Evolutionary conservation across 1,140 invertebrate genomes (phyloP), one percentile per base, ranked within the genome.

Genomic region (Plectus sambesii): DNA sequence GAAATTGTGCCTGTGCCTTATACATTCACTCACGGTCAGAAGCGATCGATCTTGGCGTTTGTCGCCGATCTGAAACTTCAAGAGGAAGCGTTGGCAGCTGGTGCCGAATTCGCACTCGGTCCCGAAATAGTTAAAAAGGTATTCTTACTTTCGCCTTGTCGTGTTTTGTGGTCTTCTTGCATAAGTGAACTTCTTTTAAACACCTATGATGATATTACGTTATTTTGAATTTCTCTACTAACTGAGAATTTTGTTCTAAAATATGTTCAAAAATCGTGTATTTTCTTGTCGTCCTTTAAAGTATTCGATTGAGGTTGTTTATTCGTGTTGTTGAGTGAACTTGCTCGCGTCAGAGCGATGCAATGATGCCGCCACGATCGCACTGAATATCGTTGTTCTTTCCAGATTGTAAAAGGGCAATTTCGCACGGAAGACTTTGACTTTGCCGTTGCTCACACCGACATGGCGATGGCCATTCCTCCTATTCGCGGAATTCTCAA

Each of bases 361-460:
- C n/a, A n/a, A n/a, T n/a, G n/a, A n/a, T n/a, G n/a, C n/a, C n/a
- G n/a, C n/a, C n/a, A n/a, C n/a, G n/a, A n/a, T n/a, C n/a, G n/a
- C n/a, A n/a, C n/a, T n/a, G n/a, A n/a, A n/a, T n/a, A n/a, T n/a
- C n/a, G n/a, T n/a, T n/a, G n/a, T 5, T 38, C 5, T 25, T 44
- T 59, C n/a, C 27, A 58, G 51, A 69, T 66, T 47, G 47, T 66
- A 39, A 66, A 66, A 52, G 63, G 63, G 15, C 62, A 66, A 36
- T 64, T 69, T 33, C 26, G 53, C 5, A 62, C 59, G 2, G 63
- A 65, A 33, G 63, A 66, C 42, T 66, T 66, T 25, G 63, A 66
- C 47, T 66, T 66, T 49, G 68, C 65, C 46, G 60, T 66, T 1
- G 63, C 63, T 1, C 66, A 69, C 39, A 36, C 30, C 9, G 53